Conservation (phyloP, 2,797 vertebrate species). For the Rhabdomys pumilio region DNA sequence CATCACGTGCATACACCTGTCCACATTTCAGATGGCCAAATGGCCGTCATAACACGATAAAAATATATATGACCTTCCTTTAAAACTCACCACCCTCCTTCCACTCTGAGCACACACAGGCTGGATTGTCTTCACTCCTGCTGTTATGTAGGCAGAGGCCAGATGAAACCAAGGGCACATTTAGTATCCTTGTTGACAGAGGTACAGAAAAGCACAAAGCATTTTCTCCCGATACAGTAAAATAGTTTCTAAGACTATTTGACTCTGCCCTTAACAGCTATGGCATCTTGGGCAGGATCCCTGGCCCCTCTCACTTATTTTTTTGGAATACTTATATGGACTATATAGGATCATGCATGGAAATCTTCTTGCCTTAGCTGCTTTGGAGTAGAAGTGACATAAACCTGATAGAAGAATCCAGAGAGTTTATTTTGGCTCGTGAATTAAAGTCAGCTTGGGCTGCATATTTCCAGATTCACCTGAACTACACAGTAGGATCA, state of each 20-base stretch:
- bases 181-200: not conserved
- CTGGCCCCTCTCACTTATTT: not conserved
- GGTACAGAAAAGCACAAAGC: accelerated
- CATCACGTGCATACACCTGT: accelerated
- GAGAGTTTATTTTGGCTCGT: not conserved
- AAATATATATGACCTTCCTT: not conserved
- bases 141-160: not conserved
- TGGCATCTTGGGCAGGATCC: not conserved
- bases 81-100: not conserved
- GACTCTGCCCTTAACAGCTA: not conserved
- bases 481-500: not conserved
- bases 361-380: not conserved
- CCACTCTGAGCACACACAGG: not conserved
- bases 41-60: not conserved
- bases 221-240: not conserved
- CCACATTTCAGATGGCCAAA: not conserved
- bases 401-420: not conserved
- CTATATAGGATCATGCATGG: not conserved
- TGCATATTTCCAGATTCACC: not conserved
- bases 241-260: not conserved
- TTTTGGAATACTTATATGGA: not conserved
- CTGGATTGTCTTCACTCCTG: not conserved
- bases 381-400: not conserved
- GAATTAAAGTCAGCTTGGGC: not conserved
- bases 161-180: not conserved